Base-by-base conservation (phyloP, 2,888 invertebrate genomes). In the Callyntrura sp. region DNA sequence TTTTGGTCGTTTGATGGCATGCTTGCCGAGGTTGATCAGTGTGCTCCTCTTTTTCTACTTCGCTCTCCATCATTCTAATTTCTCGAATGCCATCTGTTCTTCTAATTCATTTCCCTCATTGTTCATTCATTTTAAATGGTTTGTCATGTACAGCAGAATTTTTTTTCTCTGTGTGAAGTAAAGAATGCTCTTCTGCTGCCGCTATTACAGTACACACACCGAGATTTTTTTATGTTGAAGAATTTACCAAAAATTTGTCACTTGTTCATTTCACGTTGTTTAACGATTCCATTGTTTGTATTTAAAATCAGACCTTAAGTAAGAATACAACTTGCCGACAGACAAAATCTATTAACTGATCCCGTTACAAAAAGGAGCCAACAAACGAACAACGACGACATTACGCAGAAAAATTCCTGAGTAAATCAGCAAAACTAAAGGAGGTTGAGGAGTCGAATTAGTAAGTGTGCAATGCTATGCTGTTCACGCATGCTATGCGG, bases 191-290 rank as follows among this genome's bases (percentile, higher is more conserved):
- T 28, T 68, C 3, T 43, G 65, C 55, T 9, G 35, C 55, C 9
- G 55, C 28, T n/a, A n/a, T 79, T 57, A 35, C 8, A 79, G n/a
- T n/a, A n/a, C n/a, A n/a, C n/a, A n/a, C n/a, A n/a, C n/a, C n/a
- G n/a, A n/a, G n/a, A n/a, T n/a, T n/a, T 60, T 43, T 57, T 60
- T 79, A 57, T 60, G 57, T 79, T 79, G 79, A 79, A 17, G 79
- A 79, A 79, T 79, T 28, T 60, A 79, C 79, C 79, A 79, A 79
- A 57, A 79, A 79, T 79, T 79, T 79, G 79, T 79, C 79, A 79
- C 79, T 79, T 79, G 35, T 79, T 60, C 35, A 35, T 79, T 35
- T 79, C 57, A 57, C 25, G 57, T 79, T 25, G 73, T 76, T 76
- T 79, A 57, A 79, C 35, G 28, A 57, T 57, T 43, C 79, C 43